Evolutionary conservation across 2,797 vertebrate genomes (phyloP).

Genomic region (Loris lydekkerianus): DNA sequence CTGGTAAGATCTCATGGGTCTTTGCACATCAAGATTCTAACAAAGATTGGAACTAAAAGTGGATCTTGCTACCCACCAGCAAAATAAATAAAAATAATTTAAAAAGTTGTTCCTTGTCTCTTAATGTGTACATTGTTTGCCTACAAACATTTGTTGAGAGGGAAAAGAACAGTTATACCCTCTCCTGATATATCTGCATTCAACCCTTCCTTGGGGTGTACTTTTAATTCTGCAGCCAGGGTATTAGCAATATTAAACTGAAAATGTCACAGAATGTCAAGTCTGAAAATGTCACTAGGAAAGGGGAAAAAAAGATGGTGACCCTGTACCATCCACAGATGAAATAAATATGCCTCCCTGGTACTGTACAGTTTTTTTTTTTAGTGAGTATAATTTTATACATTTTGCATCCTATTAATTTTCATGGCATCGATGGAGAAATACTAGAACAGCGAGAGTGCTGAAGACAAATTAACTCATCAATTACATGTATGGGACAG

Average conservation of each 20-base stretch:
- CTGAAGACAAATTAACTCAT: conserved; percentile 92
- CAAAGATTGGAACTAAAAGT: conserved; percentile 4
- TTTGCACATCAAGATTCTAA: not conserved
- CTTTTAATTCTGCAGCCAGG: conserved; percentile 93
- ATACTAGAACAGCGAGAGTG: conserved; percentile 86
- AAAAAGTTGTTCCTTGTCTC: not conserved
- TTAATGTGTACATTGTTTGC: conserved; percentile 71
- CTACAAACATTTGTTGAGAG: conserved; percentile 75
- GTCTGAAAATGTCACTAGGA: conserved; percentile 91
- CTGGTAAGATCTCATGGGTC: not conserved
- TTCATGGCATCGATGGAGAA: conserved; percentile 89
- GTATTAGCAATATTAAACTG: conserved; percentile 94
- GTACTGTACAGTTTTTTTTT: conserved; percentile 86
- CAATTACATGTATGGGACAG: conserved; percentile 88
- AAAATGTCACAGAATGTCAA: conserved; percentile 97
- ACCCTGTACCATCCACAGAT: conserved; percentile 90
- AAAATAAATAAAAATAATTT: not conserved
- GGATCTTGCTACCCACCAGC: not conserved
- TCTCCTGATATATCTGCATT: conserved; percentile 77
- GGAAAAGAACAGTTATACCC: conserved; percentile 16
- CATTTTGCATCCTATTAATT: conserved; percentile 92
- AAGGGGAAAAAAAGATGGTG: conserved; percentile 85
- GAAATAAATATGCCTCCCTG: conserved; percentile 91
- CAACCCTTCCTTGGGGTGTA: conserved; percentile 88
- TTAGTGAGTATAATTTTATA: conserved; percentile 88